Evolutionary conservation across 1,140 invertebrate species (phyloP), one percentile per base, ranked within the genome.

Genomic region (Ceratosolen fusciceps): DNA sequence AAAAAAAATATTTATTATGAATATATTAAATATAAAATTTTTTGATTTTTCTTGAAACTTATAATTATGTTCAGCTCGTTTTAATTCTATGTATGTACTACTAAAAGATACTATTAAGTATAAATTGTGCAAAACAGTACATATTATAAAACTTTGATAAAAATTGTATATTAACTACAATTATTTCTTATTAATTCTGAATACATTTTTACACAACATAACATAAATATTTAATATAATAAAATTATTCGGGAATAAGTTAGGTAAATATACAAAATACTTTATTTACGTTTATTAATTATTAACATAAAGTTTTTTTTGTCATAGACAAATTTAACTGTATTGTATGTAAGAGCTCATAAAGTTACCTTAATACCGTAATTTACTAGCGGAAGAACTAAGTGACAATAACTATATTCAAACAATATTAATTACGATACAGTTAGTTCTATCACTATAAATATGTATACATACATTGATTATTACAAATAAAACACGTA

Each of bases 211-310:
- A 56, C 29, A 76, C 26, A 68, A 47, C 0, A 16, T 19, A 77
- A 26, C 52, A 39, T 14, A 70, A 56, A 56, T 21, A 70, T 10
- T 58, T 52, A 29, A 24, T 14, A 24, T 43, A 37, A 31, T 47
- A 37, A 47, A 16, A 54, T 19, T n/a, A n/a, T n/a, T n/a, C n/a
- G n/a, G n/a, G n/a, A 76, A 62, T 19, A n/a, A 39, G 49, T 72
- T 67, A 8, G 26, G 76, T 81, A 80, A 82, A 81, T 81, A 82
- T 84, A 83, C 34, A 83, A 84, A 84, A 82, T 80, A 58, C 75
- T 84, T 85, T 84, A 85, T 83, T 84, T 81, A 47, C 49, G 77
- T 80, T 43, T 79, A 74, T 49, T 83, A 62, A 74, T 79, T 47
- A 79, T 56, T 56, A 76, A 77, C 34, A 74, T 65, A 52, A 72